Evolutionary conservation across 2,888 invertebrate species (phyloP).

Genomic region (Zaprionus lineosus): DNA sequence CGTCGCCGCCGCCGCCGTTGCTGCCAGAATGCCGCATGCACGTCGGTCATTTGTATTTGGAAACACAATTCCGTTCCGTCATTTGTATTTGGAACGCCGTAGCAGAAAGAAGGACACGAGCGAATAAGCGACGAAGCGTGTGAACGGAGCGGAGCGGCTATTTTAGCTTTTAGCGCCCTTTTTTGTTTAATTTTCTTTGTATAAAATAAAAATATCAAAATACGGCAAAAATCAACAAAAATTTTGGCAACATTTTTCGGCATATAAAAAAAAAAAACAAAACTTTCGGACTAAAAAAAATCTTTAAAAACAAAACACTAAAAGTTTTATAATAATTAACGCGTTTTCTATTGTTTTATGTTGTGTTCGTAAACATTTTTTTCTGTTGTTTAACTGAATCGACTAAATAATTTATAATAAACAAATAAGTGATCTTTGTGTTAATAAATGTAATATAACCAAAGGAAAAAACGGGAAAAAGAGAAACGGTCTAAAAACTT

Average conservation of each 20-base stretch:
- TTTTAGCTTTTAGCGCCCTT: constrained; percentile 81
- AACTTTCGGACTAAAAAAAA: constrained; percentile 61
- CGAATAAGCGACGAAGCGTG: constrained; percentile 73
- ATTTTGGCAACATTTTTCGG: constrained; percentile 61
- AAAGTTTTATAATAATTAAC: constrained; percentile 41
- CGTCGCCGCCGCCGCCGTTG: constrained; percentile 21
- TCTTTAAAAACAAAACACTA: constrained; percentile 27
- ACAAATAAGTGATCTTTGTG: constrained; percentile 51
- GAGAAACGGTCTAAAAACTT: constrained; percentile 38
- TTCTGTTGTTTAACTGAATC: constrained; percentile 47
- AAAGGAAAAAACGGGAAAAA: constrained; percentile 8
- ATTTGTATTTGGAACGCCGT: constrained; percentile 82
- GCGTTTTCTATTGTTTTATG: constrained; percentile 52
- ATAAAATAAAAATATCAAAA: constrained; percentile 43
- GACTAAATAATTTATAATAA: constrained; percentile 19
- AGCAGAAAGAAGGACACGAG: constrained; percentile 79
- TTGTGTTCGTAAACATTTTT: constrained; percentile 73
- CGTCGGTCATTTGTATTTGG: constrained; percentile 81
- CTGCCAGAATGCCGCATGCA: constrained; percentile 64
- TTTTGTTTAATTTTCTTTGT: constrained; percentile 76
- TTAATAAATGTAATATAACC: constrained; percentile 34
- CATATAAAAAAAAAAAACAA: constrained; percentile 34
- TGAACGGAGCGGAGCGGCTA: constrained; percentile 79
- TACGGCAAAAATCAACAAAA: constrained; percentile 40
- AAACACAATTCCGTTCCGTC: constrained; percentile 71